Base-by-base conservation (phyloP, 2,113 vertebrate species). In the Microtus pennsylvanicus region DNA sequence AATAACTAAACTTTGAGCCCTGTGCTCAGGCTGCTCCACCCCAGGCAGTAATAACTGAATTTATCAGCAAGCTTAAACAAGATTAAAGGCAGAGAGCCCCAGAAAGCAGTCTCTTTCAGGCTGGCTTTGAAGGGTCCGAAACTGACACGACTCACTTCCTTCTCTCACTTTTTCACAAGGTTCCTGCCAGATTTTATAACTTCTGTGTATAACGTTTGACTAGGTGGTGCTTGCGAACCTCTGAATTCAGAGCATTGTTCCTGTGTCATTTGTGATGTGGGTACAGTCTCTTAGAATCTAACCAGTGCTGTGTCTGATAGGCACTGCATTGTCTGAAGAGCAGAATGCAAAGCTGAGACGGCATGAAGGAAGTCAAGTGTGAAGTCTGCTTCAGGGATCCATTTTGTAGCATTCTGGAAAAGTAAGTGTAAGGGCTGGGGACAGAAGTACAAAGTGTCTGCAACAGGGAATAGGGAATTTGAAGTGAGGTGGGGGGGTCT, bases 381-480 rank as follows among this genome's bases (percentile, higher is more conserved):
- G 33, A 55, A 35, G 47, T 80, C 50, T 52, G 78, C 78, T n/a
- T 81, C 55, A 28, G n/a, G n/a, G n/a, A 83, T 63, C 24, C n/a
- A 42, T 24, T 55, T 55, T 17, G 2, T 42, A 24, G 7, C 35
- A 12, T 28, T 61, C 45, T 63, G 81, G n/a, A 83, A 83, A 63
- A 38, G 55, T 61, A 38, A 83, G 81, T 83, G 12, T 52, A 63
- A 4, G 1, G 35, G n/a, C 81, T 17, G 45, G n/a, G 1, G 13
- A 26, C 55, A 83, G 81, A 42, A 13, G 24, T 42, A 61, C 21
- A 26, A 13, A 26, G 11, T 9, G 22, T 80, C 50, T 80, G 17
- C 33, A 35, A n/a, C 19, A 4, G 22, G n/a, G 21, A 58, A 7
- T 38, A 8, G n/a, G 12, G n/a, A 42, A 2, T 0, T 42, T n/a